A percentile compares a stretch with the other conserved stretches of the same genome.
Conservation (phyloP, 2,113 vertebrate genomes). For the Salvator merianae region DNA sequence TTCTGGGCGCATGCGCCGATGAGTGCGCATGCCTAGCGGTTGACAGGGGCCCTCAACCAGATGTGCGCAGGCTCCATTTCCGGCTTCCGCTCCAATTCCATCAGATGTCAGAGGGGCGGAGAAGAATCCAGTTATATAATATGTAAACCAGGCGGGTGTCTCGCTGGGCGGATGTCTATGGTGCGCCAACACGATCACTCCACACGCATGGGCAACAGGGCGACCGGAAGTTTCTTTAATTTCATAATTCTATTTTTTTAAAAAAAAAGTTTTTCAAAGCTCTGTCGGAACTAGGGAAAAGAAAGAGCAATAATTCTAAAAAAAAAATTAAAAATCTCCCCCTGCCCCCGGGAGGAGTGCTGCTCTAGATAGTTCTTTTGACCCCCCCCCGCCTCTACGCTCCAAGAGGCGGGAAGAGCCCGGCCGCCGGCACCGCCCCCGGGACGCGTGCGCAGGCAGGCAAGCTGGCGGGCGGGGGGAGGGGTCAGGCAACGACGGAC, state of each 20-base stretch:
- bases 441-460: no score
- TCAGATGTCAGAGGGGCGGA: background rate
- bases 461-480: background rate
- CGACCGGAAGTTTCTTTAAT: background rate
- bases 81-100: background rate
- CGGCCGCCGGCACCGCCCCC: no score
- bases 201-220: background rate
- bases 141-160: background rate
- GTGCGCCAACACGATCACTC: background rate
- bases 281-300: background rate
- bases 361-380: no score
- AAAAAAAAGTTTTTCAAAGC: background rate
- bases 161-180: background rate
- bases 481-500: background rate
- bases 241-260: background rate
- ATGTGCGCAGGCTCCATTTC: background rate
- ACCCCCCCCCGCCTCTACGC: no score
- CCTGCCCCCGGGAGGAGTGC: no score
- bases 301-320: no score
- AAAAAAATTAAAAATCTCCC: no score
- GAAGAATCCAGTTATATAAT: background rate
- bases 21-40: background rate
- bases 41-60: background rate
- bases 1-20: background rate
- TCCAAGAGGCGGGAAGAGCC: no score